These are phyloP conservation scores for Anagrus nilaparvatae DNA, from an alignment of 1,140 invertebrate species.

Conservation along the genomic window DNA sequence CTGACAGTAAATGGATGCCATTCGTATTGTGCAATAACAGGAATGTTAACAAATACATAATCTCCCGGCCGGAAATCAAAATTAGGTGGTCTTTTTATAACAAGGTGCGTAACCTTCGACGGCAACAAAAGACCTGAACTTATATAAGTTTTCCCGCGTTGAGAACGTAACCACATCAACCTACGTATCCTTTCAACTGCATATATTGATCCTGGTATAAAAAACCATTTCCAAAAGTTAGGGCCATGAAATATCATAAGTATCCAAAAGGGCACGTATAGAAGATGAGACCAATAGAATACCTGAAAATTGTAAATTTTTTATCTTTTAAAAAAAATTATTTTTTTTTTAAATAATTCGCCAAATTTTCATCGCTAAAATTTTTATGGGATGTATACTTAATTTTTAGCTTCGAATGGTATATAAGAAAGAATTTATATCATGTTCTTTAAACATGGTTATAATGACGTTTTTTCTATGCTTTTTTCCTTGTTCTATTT, in stretches of 20 bases:
- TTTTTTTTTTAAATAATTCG: constrained; percentile 6
- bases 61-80: constrained; percentile 89
- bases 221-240: constrained; percentile 94
- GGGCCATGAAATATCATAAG: constrained; percentile 78
- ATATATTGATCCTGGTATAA: constrained; percentile 72
- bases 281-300: constrained; percentile 90
- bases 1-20: constrained; percentile 98
- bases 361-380: too few species aligned
- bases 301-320: too few species aligned
- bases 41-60: constrained; percentile 91
- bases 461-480: too few species aligned
- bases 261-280: constrained; percentile 85
- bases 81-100: constrained; percentile 73
- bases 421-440: too few species aligned
- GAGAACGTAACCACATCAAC: constrained; percentile 52
- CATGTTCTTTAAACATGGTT: too few species aligned
- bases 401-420: too few species aligned
- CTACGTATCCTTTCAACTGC: constrained; percentile 64
- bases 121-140: constrained; percentile 76
- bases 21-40: constrained; percentile 83
- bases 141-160: constrained; percentile 73
- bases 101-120: constrained; percentile 75
- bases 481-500: too few species aligned
- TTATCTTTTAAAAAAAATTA: constrained; percentile 8
- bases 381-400: too few species aligned